Base-by-base conservation (phyloP, 2,797 vertebrate genomes). In the Nyctalus aviator region DNA sequence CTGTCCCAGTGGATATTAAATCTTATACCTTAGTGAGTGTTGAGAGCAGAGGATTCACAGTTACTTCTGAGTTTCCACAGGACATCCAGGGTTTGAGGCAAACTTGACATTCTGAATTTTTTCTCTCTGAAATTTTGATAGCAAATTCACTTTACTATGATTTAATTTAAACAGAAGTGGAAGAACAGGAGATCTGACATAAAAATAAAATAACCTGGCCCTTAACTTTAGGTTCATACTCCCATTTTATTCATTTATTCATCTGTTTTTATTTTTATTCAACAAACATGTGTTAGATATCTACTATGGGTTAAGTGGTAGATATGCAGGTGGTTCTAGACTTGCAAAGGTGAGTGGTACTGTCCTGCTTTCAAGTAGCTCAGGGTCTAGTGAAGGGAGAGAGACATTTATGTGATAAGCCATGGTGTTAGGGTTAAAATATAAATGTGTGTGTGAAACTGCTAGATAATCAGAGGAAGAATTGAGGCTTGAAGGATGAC, bases 201-300 rank as follows among this genome's bases (percentile, higher is more conserved):
- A 66, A 89, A 82, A 77, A 62, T 83, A 73, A 91, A 84, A 59
- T 75, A 13, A 23, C 44, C 27, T 71, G 46, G 18, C 11, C 35
- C 12, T 95, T 75, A 57, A 71, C n/a, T 73, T 87, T 25, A 64
- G 73, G 21, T 55, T 93, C 20, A 30, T 37, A 75, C 8, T 90
- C 3, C 17, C 18, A 30, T 59, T 87, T 88, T 71, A 53, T 57
- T 44, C 15, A 50, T 72, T 90, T 12, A 46, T 30, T 50, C 44
- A 37, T 71, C 18, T 13, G 12, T 87, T 73, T 72, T 68, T 89
- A 5, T 82, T 92, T 93, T 93, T 10, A 57, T 37, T 82, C 48
- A 35, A 30, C 18, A 44, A 90, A 53, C 20, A 5, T 30, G 14
- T 53, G 82, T 84, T 64, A 30, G 59, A 32, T 62, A 14, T 62